Base-by-base conservation (phyloP, 2,113 vertebrate species). In the Otolemur garnettii region DNA sequence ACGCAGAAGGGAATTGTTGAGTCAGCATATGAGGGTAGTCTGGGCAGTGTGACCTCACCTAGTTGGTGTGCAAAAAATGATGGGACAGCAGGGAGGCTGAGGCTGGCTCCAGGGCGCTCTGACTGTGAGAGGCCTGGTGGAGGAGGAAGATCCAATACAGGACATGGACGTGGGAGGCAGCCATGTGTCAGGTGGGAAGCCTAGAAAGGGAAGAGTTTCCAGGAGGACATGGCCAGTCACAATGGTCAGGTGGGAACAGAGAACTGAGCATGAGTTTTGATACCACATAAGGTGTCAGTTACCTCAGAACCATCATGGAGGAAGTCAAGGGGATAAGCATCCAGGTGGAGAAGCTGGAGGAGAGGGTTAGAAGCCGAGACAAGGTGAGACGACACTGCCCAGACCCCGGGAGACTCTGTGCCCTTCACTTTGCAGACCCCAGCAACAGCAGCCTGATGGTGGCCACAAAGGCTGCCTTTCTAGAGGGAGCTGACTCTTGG, bases 51-150 rank as follows among this genome's bases (percentile, higher is more conserved):
- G n/a, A 11, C 14, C 68, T 38, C 19, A 0, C 10, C 86, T 55
- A 4, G 3, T 10, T 7, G 33, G 35, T 22, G 22, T 7, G 24
- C 45, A 50, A 50, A 50, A 10, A 50, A 8, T 50, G 60, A 21
- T 2, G 33, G 45, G 55, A 1, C 0, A 18, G 26, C 4, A 4
- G 9, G 4, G 24, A 28, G 7, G 38, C 53, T 18, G 50, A 33
- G 18, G 11, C 35, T 11, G 28, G 42, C 19, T 69, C 86, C 4
- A 64, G 53, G 38, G 55, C 4, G 0, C 13, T 30, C 12, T 26
- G 2, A 10, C 77, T 1, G 1, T 0, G 0, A 2, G 7, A 21
- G 7, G 15, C 33, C 59, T n/a, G 13, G 0, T 21, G 4, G 0
- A 50, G 33, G 38, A 62, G 30, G 3, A 24, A 7, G 50, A 2